A percentile compares a stretch with the other conserved stretches of the same genome.
phyloP scores from a whole-genome alignment of 2,797 vertebrate species.

The Petrocephalus schoutedeni region DNA sequence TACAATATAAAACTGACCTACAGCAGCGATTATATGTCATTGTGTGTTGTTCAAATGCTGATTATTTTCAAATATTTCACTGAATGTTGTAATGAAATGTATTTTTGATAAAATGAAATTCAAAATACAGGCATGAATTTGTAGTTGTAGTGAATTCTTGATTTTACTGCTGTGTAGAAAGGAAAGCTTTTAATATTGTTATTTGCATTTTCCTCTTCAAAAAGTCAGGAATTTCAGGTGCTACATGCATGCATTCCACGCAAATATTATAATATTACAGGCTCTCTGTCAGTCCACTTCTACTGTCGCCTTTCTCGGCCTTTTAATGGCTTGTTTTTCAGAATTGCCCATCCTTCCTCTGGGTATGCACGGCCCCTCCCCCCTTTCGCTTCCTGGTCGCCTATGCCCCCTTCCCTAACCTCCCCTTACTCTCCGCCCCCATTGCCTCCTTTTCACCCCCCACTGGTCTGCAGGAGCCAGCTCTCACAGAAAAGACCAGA shows the following conservation, averaged over 20 bases:
- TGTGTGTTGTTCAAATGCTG: neutral
- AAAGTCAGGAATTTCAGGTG: neutral
- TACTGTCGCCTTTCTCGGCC: neutral
- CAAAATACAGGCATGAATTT: neutral
- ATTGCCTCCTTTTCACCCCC: constrained; percentile 16
- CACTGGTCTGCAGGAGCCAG: constrained; percentile 22
- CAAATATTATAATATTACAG: neutral
- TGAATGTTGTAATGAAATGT: neutral
- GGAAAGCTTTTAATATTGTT: neutral
- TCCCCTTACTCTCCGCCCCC: neutral
- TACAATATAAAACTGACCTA: too few species aligned
- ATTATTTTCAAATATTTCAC: neutral
- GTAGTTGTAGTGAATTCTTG: neutral
- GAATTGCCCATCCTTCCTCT: constrained; percentile 20
- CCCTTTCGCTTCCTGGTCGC: constrained; percentile 11
- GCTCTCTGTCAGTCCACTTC: neutral
- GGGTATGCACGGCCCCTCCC: constrained; percentile 18
- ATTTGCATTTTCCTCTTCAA: neutral
- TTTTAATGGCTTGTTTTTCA: constrained; percentile 5
- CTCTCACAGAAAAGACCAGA: constrained; percentile 23
- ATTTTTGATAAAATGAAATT: neutral
- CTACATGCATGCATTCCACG: neutral
- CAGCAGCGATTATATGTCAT: too few species aligned
- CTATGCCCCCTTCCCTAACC: neutral
- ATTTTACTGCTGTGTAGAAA: neutral